These are phyloP conservation scores for Crotalus helleri DNA, from an alignment of 2,113 vertebrate genomes.

Conservation along the genomic window DNA sequence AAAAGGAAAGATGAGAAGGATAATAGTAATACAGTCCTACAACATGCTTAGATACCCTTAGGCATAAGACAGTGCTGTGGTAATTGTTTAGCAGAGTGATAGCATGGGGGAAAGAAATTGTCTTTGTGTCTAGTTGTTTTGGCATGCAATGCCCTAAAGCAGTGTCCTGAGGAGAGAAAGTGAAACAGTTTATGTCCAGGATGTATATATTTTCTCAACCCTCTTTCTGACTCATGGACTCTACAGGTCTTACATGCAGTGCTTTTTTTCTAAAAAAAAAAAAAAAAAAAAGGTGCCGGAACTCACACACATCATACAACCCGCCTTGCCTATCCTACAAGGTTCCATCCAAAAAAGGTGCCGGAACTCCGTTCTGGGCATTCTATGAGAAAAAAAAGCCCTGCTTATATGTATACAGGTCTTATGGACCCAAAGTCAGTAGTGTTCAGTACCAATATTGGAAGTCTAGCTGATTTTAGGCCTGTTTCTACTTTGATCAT, in stretches of 20 bases:
- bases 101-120: not conserved
- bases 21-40: not conserved
- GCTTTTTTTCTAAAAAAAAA: too few species aligned
- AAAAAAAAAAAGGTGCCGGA: too few species aligned
- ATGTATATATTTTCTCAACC: not conserved
- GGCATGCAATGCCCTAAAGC: not conserved
- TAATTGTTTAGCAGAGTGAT: not conserved
- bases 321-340: too few species aligned
- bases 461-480: not conserved
- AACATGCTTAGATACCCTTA: not conserved
- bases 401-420: not conserved
- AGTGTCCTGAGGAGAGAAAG: not conserved
- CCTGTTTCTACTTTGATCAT: not conserved
- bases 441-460: not conserved
- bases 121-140: not conserved
- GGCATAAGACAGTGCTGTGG: not conserved
- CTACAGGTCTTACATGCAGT: not conserved
- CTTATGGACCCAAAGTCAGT: not conserved
- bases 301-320: too few species aligned
- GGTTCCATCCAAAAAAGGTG: too few species aligned
- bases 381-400: too few species aligned
- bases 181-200: not conserved
- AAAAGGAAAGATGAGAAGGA: not conserved
- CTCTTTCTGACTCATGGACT: not conserved
- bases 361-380: too few species aligned